Evolutionary conservation across 2,888 invertebrate genomes (phyloP).

Genomic region (Pammene aurita): DNA sequence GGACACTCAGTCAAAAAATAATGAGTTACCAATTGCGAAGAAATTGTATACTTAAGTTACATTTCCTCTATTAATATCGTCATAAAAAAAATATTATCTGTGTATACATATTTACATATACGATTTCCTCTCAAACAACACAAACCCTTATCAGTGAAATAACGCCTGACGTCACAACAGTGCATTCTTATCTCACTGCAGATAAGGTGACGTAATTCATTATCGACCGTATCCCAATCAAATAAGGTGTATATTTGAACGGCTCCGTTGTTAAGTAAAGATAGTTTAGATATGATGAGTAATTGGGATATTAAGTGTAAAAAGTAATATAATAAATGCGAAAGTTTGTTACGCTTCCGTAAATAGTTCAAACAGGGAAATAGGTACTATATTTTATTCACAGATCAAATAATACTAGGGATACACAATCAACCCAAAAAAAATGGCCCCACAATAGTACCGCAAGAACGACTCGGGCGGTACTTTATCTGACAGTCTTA

Average conservation of each 20-base stretch:
- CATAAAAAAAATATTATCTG: too few relatives aligned
- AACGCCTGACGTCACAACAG: constrained; percentile 27
- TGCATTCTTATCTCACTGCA: constrained; percentile 30
- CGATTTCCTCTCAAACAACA: not conserved
- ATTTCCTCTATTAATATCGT: too few relatives aligned
- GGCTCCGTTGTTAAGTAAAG: constrained; percentile 23
- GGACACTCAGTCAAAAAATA: too few relatives aligned
- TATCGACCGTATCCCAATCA: constrained; percentile 1
- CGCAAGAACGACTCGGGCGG: too few relatives aligned
- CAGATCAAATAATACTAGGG: too few relatives aligned
- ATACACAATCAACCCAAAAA: too few relatives aligned
- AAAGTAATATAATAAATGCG: constrained; percentile 10
- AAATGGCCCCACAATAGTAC: too few relatives aligned
- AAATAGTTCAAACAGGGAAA: not conserved
- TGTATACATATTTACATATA: too few relatives aligned
- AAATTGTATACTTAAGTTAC: too few relatives aligned
- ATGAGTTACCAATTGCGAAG: too few relatives aligned
- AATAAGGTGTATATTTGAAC: not conserved
- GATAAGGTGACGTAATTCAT: constrained; percentile 24
- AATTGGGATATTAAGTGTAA: constrained; percentile 13
- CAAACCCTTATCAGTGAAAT: constrained; percentile 5
- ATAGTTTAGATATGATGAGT: constrained; percentile 9
- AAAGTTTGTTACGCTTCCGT: constrained; percentile 15
- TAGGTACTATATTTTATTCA: too few relatives aligned
- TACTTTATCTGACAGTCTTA: too few relatives aligned